Conservation (phyloP, 2,888 invertebrate genomes). For the Doris montereyensis region DNA sequence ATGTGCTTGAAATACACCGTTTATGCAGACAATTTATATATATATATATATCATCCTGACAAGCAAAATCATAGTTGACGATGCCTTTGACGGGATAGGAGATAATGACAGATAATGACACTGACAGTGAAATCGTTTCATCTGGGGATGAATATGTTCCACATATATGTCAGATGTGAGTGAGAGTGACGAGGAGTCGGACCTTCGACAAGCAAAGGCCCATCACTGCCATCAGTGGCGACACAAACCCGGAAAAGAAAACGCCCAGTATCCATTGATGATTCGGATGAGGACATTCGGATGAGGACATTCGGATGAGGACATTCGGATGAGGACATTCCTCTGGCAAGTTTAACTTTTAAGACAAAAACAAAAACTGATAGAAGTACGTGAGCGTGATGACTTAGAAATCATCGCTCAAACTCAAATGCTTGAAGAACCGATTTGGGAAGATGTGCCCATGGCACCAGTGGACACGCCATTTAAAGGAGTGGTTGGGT, state of each 20-base stretch:
- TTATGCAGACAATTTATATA: too few species aligned
- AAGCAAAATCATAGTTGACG: too few species aligned
- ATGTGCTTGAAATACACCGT: too few species aligned
- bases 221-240: not conserved
- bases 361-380: not conserved
- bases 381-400: not conserved
- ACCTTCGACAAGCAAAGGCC: not conserved
- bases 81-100: not conserved
- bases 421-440: not conserved
- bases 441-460: not conserved
- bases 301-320: not conserved
- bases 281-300: not conserved
- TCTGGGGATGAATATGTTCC: not conserved
- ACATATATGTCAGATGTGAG: not conserved
- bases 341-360: too few species aligned
- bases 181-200: not conserved
- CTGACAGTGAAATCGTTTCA: not conserved
- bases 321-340: too few species aligned
- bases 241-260: not conserved
- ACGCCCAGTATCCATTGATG: not conserved
- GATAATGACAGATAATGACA: too few species aligned
- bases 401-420: not conserved
- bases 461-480: too few species aligned
- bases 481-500: too few species aligned
- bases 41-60: too few species aligned